phyloP scores from a whole-genome alignment of 2,888 invertebrate genomes.

The Keiferia lycopersicella region DNA sequence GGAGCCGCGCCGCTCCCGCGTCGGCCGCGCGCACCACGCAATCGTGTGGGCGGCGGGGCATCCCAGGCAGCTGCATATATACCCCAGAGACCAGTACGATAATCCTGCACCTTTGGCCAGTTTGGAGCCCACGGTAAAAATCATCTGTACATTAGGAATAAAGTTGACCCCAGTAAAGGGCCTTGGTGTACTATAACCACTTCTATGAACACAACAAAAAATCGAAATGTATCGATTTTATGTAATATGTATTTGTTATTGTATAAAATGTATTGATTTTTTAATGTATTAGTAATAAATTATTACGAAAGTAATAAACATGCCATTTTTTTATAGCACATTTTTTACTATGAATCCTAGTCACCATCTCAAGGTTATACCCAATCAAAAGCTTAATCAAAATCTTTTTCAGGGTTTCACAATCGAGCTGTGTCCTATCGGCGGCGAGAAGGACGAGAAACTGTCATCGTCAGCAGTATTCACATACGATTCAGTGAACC shows the following conservation, averaged over 20 bases:
- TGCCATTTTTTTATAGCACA: no score
- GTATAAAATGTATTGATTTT: no score
- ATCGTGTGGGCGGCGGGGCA: slow-evolving; percentile 88
- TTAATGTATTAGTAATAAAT: no score
- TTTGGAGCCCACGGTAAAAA: slow-evolving; percentile 9
- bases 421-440: slow-evolving; percentile 82
- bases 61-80: slow-evolving; percentile 89
- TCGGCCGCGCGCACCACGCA: slow-evolving; percentile 75
- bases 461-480: slow-evolving; percentile 81
- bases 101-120: slow-evolving; percentile 78
- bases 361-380: background rate
- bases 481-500: slow-evolving; percentile 89
- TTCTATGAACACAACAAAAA: no score
- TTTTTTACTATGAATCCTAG: no score
- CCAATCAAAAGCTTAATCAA: background rate
- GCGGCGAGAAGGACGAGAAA: slow-evolving; percentile 79
- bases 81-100: slow-evolving; percentile 95
- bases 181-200: background rate
- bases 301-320: no score
- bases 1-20: slow-evolving; percentile 91
- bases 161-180: background rate
- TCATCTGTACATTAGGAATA: background rate
- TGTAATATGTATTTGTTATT: no score
- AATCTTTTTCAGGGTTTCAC: slow-evolving; percentile 81
- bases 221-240: no score